Evolutionary conservation across 2,113 vertebrate genomes (phyloP), one percentile per base, ranked within the genome.

Genomic region (Geothlypis trichas): DNA sequence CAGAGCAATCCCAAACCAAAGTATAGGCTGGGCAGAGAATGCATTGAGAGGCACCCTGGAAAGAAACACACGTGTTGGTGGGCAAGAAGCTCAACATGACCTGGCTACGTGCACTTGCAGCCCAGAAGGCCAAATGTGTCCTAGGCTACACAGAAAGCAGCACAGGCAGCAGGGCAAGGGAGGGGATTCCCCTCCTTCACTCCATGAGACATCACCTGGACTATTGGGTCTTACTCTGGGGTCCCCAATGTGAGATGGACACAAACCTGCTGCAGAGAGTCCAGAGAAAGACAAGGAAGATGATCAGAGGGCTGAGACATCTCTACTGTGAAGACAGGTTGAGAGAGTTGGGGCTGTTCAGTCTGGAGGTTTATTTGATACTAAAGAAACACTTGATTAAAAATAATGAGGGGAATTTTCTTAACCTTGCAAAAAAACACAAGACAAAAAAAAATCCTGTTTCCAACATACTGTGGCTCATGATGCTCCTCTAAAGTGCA

Each of bases 41-140:
- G 7, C 6, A 55, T 12, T 68, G 30, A 62, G 55, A 89, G 24
- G 8, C 41, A 30, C 20, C 13, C 24, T 22, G 21, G 20, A 30
- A 83, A 68, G 24, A 89, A 83, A 22, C 30, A 68, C 3, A 47
- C 2, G 11, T 68, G 6, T 7, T 31, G 55, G 30, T 47, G 78
- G 23, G 52, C 20, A 22, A 41, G 54, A 54, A 89, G 21, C 13
- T 67, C 62, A 61, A 5, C n/a, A 15, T 3, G 13, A 61, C 20
- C 62, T 31, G 54, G 30, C n/a, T n/a, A 18, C 0, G 0, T 24
- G 46, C 9, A 8, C 24, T 68, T 0, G 0, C 46, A 68, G 54
- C 28, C n/a, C 33, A 54, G n/a, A 41, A 61, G 24, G 24, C 46
- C 78, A 61, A 26, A 68, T 22, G n/a, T 31, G 30, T 47, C 47